Base-by-base conservation (phyloP, 1,140 invertebrate genomes). In the Megathymus violae region DNA sequence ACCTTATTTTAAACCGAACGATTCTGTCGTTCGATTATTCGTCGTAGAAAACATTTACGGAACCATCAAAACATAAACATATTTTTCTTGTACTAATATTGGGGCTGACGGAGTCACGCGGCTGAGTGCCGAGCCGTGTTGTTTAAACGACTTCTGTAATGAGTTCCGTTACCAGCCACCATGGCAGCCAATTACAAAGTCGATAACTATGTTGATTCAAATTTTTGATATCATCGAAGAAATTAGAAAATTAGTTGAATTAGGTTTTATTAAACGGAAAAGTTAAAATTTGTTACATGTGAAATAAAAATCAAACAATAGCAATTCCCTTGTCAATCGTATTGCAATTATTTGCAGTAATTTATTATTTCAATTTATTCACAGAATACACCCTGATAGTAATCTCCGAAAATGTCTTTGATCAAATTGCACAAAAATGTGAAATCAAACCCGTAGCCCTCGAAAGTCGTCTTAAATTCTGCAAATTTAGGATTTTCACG, bases 81-180 rank as follows among this genome's bases (percentile, higher is more conserved):
- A 34, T 61, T 47, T 14, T 22, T 64, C 60, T 63, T 48, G 54
- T 38, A 56, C 43, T 61, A 41, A 63, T 68, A 65, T 68, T 67
- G 61, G 47, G 64, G 50, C 17, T 15, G n/a, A 19, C 43, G 60
- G 17, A 48, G 46, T 50, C 56, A 44, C 56, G 44, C 19, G 50
- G 36, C 62, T 74, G 67, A 78, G 74, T 78, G 71, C 71, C 67
- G 63, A 71, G 51, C 71, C 66, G 76, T 78, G 69, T 77, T 71
- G 63, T 67, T 71, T 69, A 74, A 81, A 75, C 72, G 70, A 78
- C 76, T 81, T 76, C 65, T 69, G 68, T 77, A 81, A 81, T 78
- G 74, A 81, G 78, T 81, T 81, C 71, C 61, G 73, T 72, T 76
- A 67, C 71, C 65, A 64, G 70, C 69, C 72, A 76, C 75, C 71